Evolutionary conservation across 2,888 invertebrate genomes (phyloP).

Genomic region (Troglohyphantes excavatus): DNA sequence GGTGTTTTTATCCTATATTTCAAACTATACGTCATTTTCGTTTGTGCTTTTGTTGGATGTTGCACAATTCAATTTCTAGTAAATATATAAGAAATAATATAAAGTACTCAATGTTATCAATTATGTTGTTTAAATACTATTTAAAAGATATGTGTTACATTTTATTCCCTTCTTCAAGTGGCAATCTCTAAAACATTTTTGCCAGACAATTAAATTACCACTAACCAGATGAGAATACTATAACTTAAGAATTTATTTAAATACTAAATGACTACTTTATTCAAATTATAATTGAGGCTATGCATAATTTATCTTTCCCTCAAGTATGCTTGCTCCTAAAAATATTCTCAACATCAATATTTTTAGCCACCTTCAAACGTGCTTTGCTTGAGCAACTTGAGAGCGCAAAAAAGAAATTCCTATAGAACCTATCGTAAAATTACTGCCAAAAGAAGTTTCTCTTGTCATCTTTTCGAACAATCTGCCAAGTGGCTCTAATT

Average conservation of each 20-base stretch:
- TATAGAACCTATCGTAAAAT: not conserved
- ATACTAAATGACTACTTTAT: not conserved
- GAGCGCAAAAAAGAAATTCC: not conserved
- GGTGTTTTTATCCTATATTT: too few species aligned
- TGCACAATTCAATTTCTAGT: too few species aligned
- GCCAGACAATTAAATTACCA: too few species aligned
- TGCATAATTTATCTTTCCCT: not conserved
- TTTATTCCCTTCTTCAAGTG: too few species aligned
- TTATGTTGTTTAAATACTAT: too few species aligned
- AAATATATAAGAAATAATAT: too few species aligned
- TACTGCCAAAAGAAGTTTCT: conserved; percentile 12
- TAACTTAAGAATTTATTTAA: not conserved
- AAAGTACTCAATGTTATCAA: too few species aligned
- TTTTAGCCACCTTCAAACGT: not conserved
- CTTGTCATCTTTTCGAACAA: conserved; percentile 29
- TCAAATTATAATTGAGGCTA: not conserved
- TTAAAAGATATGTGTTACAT: too few species aligned
- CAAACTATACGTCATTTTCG: too few species aligned
- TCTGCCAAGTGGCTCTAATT: conserved; percentile 51
- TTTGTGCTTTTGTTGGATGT: too few species aligned
- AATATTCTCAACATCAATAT: not conserved
- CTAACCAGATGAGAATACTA: too few species aligned
- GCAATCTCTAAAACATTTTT: too few species aligned
- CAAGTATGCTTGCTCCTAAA: not conserved
- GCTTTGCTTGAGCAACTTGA: not conserved